Conservation (phyloP, 2,888 invertebrate species). For the Melanophora roralis region DNA sequence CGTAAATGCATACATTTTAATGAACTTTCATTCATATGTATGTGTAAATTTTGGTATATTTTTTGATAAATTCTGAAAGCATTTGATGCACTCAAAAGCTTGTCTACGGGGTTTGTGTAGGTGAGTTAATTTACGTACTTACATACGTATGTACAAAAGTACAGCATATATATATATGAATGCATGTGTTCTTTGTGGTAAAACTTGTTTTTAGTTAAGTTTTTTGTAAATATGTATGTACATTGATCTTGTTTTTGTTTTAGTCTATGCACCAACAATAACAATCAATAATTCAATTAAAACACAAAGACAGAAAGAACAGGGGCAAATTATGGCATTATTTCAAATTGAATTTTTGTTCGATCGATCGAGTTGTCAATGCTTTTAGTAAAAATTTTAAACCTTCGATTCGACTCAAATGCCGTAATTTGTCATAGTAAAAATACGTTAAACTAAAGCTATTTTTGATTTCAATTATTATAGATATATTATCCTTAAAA, state of each 20-base stretch:
- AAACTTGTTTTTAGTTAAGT: neutral
- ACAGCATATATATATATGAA: no score
- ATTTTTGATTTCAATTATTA: no score
- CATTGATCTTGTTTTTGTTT: neutral
- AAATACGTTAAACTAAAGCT: no score
- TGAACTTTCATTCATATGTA: constrained; percentile 6
- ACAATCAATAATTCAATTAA: constrained; percentile 17
- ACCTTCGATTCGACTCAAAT: no score
- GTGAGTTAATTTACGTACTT: neutral
- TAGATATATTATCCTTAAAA: no score
- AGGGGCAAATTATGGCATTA: no score
- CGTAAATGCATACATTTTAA: constrained; percentile 1
- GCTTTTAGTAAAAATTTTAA: no score
- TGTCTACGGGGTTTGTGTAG: neutral
- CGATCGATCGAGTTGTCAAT: no score
- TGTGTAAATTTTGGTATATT: neutral
- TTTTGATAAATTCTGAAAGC: no score
- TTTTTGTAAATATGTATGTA: neutral
- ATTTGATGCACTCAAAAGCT: no score
- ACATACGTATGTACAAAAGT: neutral
- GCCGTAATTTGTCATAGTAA: no score
- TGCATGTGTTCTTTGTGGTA: neutral
- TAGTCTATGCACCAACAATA: neutral
- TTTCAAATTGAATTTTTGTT: no score
- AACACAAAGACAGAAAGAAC: neutral